Evolutionary conservation across 2,888 invertebrate genomes (phyloP).

Genomic region (Ophioninae sp.): DNA sequence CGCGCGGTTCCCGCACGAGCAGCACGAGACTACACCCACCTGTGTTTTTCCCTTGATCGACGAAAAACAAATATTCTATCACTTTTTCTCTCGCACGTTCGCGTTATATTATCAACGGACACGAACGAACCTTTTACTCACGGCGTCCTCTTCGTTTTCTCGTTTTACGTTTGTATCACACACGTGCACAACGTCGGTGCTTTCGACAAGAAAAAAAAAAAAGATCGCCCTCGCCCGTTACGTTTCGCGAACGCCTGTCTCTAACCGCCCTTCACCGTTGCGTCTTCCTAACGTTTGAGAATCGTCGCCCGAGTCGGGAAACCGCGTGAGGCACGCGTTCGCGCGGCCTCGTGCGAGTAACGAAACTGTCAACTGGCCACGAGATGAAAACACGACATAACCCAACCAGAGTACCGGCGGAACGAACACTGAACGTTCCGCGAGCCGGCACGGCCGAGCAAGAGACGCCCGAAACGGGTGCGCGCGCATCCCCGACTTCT

Average conservation of each 20-base stretch:
- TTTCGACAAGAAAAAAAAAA: not conserved
- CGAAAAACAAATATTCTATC: not conserved
- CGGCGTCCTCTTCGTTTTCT: constrained; percentile 28
- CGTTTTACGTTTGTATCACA: constrained; percentile 22
- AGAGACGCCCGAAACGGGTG: not conserved
- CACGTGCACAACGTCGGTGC: not conserved
- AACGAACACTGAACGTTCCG: constrained; percentile 47
- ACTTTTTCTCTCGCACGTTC: constrained; percentile 1
- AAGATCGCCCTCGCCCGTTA: not conserved
- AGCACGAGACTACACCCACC: constrained; percentile 74
- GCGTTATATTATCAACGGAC: not conserved
- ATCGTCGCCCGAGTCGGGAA: not conserved
- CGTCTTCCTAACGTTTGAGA: constrained; percentile 9
- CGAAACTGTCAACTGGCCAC: constrained; percentile 68
- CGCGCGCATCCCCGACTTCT: not conserved
- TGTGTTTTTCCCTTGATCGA: constrained; percentile 66
- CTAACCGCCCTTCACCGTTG: not conserved
- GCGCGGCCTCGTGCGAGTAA: constrained; percentile 28
- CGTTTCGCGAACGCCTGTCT: not conserved
- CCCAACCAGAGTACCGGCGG: constrained; percentile 57
- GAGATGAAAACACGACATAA: constrained; percentile 42
- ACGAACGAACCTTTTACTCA: not conserved
- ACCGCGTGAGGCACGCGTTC: constrained; percentile 22
- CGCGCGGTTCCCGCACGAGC: constrained; percentile 47
- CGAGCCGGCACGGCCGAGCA: constrained; percentile 40